Percentiles rank a stretch among this genome's conserved stretches.
These are phyloP conservation scores for Dolichomitus sp. DNA, from an alignment of 2,888 invertebrate species.

Conservation along the genomic window DNA sequence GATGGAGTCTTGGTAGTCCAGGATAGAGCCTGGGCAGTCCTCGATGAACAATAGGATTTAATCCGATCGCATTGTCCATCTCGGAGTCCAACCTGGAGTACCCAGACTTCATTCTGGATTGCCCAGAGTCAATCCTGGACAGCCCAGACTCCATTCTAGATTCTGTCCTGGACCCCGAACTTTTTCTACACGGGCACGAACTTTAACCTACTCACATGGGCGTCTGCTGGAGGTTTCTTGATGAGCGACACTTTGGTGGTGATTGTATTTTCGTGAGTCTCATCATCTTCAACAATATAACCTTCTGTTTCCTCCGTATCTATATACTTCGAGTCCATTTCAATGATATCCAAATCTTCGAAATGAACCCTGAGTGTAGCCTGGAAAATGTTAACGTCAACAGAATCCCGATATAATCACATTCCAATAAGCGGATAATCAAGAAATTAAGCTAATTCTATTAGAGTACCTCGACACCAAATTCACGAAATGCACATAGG, in stretches of 20 bases:
- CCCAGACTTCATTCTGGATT: too few relatives aligned
- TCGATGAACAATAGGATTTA: too few relatives aligned
- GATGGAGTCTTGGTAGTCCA: too few relatives aligned
- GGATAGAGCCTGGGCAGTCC: too few relatives aligned
- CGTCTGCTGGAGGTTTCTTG: slow-evolving; percentile 18
- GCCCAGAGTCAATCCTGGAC: too few relatives aligned
- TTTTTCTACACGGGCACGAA: too few relatives aligned
- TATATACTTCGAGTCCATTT: slow-evolving; percentile 51
- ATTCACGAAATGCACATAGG: slow-evolving; percentile 22
- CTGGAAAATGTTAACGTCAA: slow-evolving; percentile 42
- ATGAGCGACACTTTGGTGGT: slow-evolving; percentile 42
- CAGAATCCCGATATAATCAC: not conserved
- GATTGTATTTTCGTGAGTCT: slow-evolving; percentile 43
- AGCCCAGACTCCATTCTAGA: too few relatives aligned
- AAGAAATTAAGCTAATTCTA: not conserved
- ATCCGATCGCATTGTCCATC: too few relatives aligned
- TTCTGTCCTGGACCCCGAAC: too few relatives aligned
- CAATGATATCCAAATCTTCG: slow-evolving; percentile 42
- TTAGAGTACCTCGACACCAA: slow-evolving; percentile 39
- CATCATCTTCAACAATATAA: slow-evolving; percentile 39
- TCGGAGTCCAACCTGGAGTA: too few relatives aligned
- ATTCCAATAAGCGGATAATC: not conserved
- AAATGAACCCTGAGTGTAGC: slow-evolving; percentile 42
- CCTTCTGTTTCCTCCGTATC: slow-evolving; percentile 18
- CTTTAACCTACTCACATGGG: slow-evolving; percentile 39